Evolutionary conservation across 2,797 vertebrate genomes (phyloP), one percentile per base, ranked within the genome.

Genomic region (Cirrhinus molitorella): DNA sequence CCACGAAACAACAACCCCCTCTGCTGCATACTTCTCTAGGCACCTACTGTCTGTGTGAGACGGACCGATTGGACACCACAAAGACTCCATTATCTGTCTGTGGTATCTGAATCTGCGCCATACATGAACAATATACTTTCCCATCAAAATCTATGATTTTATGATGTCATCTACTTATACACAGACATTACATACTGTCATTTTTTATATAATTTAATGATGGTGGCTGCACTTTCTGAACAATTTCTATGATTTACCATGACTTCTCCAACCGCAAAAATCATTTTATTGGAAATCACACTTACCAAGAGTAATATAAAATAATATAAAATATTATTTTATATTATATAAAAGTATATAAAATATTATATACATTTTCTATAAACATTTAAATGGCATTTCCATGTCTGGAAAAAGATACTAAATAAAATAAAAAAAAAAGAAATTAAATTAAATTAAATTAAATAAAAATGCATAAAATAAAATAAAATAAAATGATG

Each of bases 11-110:
- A 72, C 66, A 47, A 61, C 25, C 53, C 79, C 53, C 37, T 81
- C 67, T n/a, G 12, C 43, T n/a, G 10, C 37, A 61, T 49, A 72
- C 23, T 81, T 71, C 53, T 72, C 17, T 31, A 72, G 45, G 51
- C 71, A 73, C 49, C 71, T 73, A 73, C 28, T 73, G 71, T 73
- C 71, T 73, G 71, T 73, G 71, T 73, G 71, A 77, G 63, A 65
- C 14, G 17, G 49, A 21, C 5, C 80, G 25, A 25, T n/a, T 31
- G 12, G 31, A 43, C 47, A 25, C 67, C 25, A 85, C 79, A 85
- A 75, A 76, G 47, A 67, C 63, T 51, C 59, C 47, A 61, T 57
- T 79, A 43, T 68, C 57, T 74, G 59, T 43, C 59, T 53, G 79
- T 49, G 57, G 59, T 25, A 47, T 81, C 16, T 57, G 34, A 16